Conservation (phyloP, 2,797 vertebrate genomes). For the Pantherophis vulpinus region DNA sequence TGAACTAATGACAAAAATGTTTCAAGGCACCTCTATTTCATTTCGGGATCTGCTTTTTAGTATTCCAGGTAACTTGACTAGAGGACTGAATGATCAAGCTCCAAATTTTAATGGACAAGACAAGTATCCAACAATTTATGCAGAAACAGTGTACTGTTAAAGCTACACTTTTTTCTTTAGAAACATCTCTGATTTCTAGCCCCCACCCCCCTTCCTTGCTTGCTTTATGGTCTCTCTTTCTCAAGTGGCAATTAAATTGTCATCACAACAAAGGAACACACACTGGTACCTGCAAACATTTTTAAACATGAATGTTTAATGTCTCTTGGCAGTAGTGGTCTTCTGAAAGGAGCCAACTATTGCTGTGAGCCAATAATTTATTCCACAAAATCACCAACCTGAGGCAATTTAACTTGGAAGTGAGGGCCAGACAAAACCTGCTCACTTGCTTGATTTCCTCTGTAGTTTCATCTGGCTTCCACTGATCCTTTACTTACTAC, state of each 20-base stretch:
- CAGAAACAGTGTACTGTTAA: slow-evolving; percentile 31
- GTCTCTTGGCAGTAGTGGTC: slow-evolving; percentile 52
- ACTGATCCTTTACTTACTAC: slow-evolving; percentile 23
- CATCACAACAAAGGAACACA: slow-evolving; percentile 57
- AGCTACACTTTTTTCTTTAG: slow-evolving; percentile 20
- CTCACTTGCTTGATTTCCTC: slow-evolving; percentile 36
- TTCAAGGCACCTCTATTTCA: slow-evolving; percentile 18
- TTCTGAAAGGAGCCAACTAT: slow-evolving; percentile 53
- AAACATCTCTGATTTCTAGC: slow-evolving; percentile 41
- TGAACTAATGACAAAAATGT: slow-evolving; percentile 35
- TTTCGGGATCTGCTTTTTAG: slow-evolving; percentile 32
- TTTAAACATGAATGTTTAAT: slow-evolving; percentile 65
- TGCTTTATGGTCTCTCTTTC: slow-evolving; percentile 34
- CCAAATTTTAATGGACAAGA: slow-evolving; percentile 49
- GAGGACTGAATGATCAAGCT: slow-evolving; percentile 50
- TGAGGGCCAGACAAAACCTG: slow-evolving; percentile 12
- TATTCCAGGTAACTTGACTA: slow-evolving; percentile 46
- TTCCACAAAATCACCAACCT: slow-evolving; percentile 53
- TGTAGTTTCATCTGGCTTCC: not conserved
- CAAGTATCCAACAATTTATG: slow-evolving; percentile 23
- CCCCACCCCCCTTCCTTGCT: slow-evolving; percentile 26
- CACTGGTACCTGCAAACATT: slow-evolving; percentile 59
- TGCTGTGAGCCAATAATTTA: slow-evolving; percentile 47
- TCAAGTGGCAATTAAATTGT: slow-evolving; percentile 62
- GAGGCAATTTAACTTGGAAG: slow-evolving; percentile 51